Evolutionary conservation across 2,888 invertebrate genomes (phyloP).

Genomic region (Andrena praecox): DNA sequence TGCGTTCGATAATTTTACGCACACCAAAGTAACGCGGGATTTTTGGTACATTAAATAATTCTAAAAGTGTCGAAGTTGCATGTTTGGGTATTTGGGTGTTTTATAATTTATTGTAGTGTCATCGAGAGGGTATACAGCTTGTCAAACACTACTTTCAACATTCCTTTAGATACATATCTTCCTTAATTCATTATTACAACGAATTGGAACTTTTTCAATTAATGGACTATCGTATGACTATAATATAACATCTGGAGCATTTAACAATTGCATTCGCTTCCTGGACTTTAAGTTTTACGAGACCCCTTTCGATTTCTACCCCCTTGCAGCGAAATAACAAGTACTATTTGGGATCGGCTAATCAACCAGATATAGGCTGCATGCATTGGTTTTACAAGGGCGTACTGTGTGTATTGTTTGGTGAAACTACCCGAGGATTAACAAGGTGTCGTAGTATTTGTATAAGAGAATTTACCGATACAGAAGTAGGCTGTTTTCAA

Average conservation of each 20-base stretch:
- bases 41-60: slow-evolving; percentile 30
- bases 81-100: slow-evolving; percentile 55
- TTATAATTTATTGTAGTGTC: slow-evolving; percentile 26
- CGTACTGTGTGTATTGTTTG: slow-evolving; percentile 40
- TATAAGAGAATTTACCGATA: slow-evolving; percentile 22
- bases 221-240: not conserved
- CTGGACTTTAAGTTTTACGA: not conserved
- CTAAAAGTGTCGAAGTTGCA: slow-evolving; percentile 45
- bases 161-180: slow-evolving; percentile 1
- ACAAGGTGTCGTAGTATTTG: slow-evolving; percentile 37
- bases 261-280: slow-evolving; percentile 23
- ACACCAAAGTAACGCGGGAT: slow-evolving; percentile 31
- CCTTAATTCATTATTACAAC: slow-evolving; percentile 1
- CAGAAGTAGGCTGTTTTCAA: slow-evolving; percentile 28
- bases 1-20: slow-evolving; percentile 34
- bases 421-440: slow-evolving; percentile 39
- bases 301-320: not conserved
- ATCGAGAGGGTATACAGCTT: slow-evolving; percentile 19
- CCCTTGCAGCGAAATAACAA: not conserved
- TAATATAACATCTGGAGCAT: slow-evolving; percentile 10
- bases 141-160: slow-evolving; percentile 8
- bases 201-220: slow-evolving; percentile 6
- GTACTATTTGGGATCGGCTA: slow-evolving; percentile 20
- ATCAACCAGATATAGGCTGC: slow-evolving; percentile 51
- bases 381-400: slow-evolving; percentile 58